A percentile compares a stretch with the other conserved stretches of the same genome.
Conservation (phyloP, 2,797 vertebrate genomes). For the Hozukius guyotensis region DNA sequence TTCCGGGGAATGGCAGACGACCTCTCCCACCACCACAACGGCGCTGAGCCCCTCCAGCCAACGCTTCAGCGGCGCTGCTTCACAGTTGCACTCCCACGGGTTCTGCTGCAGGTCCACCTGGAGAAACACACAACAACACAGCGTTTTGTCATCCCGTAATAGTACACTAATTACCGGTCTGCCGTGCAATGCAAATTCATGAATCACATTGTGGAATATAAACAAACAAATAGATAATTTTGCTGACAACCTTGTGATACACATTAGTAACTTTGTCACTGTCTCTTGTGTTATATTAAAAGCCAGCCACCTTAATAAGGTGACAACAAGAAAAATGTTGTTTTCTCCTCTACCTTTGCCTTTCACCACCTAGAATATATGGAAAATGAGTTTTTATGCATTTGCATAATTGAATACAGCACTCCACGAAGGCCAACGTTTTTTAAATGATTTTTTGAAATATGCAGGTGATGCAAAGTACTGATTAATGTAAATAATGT, state of each 20-base stretch:
- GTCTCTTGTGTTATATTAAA: conserved; percentile 33
- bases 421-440: background rate
- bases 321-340: conserved; percentile 61
- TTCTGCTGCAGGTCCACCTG: conserved; percentile 99
- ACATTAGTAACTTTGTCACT: conserved; percentile 21
- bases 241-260: conserved; percentile 5
- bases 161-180: conserved; percentile 47
- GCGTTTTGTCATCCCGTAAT: conserved; percentile 46
- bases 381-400: conserved; percentile 36
- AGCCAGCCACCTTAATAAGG: conserved; percentile 33
- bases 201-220: conserved; percentile 35
- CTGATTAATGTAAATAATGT: conserved; percentile 50
- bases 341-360: conserved; percentile 38
- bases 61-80: conserved; percentile 93
- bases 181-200: conserved; percentile 36
- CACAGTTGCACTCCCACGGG: conserved; percentile 97
- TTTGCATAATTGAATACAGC: conserved; percentile 42
- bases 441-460: conserved; percentile 23
- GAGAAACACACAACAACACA: conserved; percentile 79
- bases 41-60: conserved; percentile 95
- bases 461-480: conserved; percentile 18
- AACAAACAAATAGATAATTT: conserved; percentile 34
- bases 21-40: conserved; percentile 93
- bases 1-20: conserved; percentile 93
- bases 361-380: conserved; percentile 27